Base-by-base conservation (phyloP, 2,888 invertebrate genomes). In the Sphaeridia pumilis region DNA sequence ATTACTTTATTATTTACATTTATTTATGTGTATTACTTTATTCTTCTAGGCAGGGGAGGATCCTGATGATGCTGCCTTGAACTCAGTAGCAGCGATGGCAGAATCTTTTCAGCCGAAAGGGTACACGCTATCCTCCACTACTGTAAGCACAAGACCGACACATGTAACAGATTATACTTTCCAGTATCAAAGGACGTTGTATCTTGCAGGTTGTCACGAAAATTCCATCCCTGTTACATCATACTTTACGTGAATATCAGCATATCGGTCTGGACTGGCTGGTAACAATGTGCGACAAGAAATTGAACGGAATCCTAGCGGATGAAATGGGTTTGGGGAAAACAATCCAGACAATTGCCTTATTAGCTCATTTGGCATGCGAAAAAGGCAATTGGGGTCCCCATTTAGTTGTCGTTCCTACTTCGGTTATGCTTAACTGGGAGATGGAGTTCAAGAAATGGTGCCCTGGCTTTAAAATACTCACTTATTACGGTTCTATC, bases 391-490 rank as follows among this genome's bases (percentile, higher is more conserved):
- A 90, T 69, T 99, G 98, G 98, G 98, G 98, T 28, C 98, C 98
- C 50, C 98, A 98, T 78, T 77, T 98, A 24, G 93, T 98, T 64
- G 87, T 98, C 58, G 98, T 99, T 63, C 98, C 98, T 55, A 98
- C 98, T 17, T 95, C 95, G 62, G 97, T 99, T 47, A 94, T 98
- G 86, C 78, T 98, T 58, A 99, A 99, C 74, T 98, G 98, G 98
- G 98, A 99, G 75, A 92, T 97, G 89, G 98, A 98, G 73, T 87
- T 94, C 69, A 97, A 98, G 73, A 97, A 97, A 72, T 99, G 98
- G 98, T 97, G 95, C 72, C 98, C 98, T 1, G 92, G 89, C 48
- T 93, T 98, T 71, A 98, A 99, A 77, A 90, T 98, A 67, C 78
- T 99, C 63, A 97, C 97, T 1, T 98, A 98, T 71, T 98, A 94